Base-by-base conservation (phyloP, 1,140 invertebrate species). In the Dendroctonus ponderosae region DNA sequence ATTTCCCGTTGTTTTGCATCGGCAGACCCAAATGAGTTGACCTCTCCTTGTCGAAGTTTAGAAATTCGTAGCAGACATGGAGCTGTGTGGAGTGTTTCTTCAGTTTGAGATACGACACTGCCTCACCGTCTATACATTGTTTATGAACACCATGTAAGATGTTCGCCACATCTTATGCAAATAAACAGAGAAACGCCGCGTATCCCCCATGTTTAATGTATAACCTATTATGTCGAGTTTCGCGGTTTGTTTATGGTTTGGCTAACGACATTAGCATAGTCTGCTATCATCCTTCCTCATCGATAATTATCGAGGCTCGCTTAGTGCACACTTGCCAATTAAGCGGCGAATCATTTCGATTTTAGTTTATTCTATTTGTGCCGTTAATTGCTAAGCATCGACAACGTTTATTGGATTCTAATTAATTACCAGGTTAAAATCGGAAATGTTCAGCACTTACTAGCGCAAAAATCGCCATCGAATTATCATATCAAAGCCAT, bases 121-220 rank as follows among this genome's bases (percentile, higher is more conserved):
- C 0, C 15, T 11, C 5, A 5, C 39, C 41, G 61, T 57, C 53
- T 53, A 41, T 57, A n/a, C 41, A 65, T 62, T 62, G 62, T 65
- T 65, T 65, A 65, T 57, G 62, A 65, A 65, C 53, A 65, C 15
- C 42, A 37, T 57, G 62, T 65, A 65, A 65, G 62, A 65, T 65
- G 62, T 65, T 65, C 62, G 62, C 62, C 62, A 65, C 62, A 65
- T 65, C 62, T 65, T 65, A 65, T 65, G 62, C 62, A 65, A 65
- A 65, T 65, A 65, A 43, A 54, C 53, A 57, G 52, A 5, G 26
- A 52, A 57, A 56, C 52, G 53, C 42, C 52, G 46, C 46, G 49
- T 52, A 62, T 62, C 14, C 48, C 48, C 62, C 53, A 65, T 65
- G 62, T 65, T 65, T 65, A 65, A 65, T 65, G 62, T 65, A 65